Conservation (phyloP, 2,797 vertebrate species). For the Sebastes hubbsi region DNA sequence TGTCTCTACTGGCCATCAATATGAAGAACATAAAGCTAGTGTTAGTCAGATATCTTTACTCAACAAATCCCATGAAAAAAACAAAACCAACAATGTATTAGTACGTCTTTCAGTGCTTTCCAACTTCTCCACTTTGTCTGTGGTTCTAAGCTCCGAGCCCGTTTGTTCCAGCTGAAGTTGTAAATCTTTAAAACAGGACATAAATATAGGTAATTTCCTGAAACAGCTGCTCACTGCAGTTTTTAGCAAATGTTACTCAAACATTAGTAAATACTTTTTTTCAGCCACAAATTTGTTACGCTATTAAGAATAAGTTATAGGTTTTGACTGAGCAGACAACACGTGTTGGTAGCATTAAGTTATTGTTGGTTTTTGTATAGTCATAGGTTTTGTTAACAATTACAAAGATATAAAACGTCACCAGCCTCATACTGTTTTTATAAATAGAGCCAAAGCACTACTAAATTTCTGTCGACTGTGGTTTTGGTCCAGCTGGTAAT, state of each 20-base stretch:
- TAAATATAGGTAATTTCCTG: no score
- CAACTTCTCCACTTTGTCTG: fast-evolving
- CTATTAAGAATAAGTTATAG: neutral
- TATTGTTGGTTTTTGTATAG: neutral
- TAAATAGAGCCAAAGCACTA: neutral
- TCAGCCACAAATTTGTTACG: neutral
- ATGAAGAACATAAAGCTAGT: neutral
- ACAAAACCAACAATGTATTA: neutral
- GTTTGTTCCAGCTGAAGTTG: no score
- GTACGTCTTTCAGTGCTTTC: neutral
- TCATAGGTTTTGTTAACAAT: neutral
- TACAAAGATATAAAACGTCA: neutral
- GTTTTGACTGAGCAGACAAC: neutral
- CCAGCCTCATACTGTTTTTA: neutral
- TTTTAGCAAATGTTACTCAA: neutral
- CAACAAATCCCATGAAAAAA: no score
- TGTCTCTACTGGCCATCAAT: neutral
- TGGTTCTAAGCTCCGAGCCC: no score
- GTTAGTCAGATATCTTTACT: neutral
- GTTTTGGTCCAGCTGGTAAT: neutral
- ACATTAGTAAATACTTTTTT: neutral
- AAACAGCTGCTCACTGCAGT: no score
- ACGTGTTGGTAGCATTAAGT: neutral
- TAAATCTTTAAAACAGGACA: no score
- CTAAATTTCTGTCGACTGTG: neutral